phyloP scores from a whole-genome alignment of 1,140 invertebrate genomes.

The Drosophila kikkawai region DNA sequence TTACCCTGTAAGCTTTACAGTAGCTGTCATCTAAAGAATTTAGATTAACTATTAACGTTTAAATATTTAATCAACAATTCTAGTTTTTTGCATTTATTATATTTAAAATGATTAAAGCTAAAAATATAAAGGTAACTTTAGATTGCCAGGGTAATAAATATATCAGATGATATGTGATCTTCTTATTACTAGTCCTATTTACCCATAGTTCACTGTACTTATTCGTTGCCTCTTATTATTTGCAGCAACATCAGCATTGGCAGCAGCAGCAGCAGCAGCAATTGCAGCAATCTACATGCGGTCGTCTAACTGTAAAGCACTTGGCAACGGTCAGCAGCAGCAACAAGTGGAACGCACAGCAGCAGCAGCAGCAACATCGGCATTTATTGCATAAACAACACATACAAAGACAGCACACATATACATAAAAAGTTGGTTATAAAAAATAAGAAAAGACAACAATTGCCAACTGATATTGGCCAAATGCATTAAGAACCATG shows the following conservation, averaged over 20 bases:
- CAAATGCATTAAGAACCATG: conserved; percentile 71
- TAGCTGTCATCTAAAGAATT: too few relatives aligned
- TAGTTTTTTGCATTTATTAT: too few relatives aligned
- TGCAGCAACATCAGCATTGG: conserved; percentile 10
- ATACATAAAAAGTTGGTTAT: conserved; percentile 12
- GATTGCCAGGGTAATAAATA: too few relatives aligned
- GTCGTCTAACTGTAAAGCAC: conserved; percentile 71
- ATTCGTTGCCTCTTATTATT: conserved; percentile 19
- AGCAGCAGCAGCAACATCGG: conserved; percentile 32
- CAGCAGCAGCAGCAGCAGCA: conserved; percentile 16
- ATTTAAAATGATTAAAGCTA: neutral
- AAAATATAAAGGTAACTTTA: neutral
- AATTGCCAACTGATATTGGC: conserved; percentile 37
- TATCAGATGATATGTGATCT: neutral
- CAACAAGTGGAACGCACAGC: conserved; percentile 58
- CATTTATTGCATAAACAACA: conserved; percentile 60
- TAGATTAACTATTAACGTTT: too few relatives aligned
- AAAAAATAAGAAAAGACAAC: neutral
- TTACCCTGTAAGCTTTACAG: too few relatives aligned
- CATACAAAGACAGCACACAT: conserved; percentile 22
- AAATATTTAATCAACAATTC: too few relatives aligned
- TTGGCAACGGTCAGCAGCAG: conserved; percentile 68
- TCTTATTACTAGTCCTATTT: neutral
- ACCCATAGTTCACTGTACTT: conserved; percentile 6
- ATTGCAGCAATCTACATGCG: conserved; percentile 69